These are phyloP conservation scores for Rallus crepitans DNA, from an alignment of 2,797 vertebrate species.

Conservation along the genomic window DNA sequence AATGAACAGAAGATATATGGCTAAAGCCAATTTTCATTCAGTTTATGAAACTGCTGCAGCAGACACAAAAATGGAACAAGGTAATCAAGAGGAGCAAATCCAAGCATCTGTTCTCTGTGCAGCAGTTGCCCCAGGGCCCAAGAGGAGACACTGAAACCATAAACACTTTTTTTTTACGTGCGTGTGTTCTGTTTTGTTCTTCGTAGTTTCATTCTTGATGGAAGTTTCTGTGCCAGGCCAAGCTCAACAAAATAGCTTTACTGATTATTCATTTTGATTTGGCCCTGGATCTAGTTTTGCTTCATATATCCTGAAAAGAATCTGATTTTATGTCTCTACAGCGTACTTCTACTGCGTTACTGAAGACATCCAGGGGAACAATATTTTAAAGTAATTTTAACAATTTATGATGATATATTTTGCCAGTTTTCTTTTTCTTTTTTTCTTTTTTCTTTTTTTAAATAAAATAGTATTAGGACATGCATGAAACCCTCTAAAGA, in stretches of 20 bases:
- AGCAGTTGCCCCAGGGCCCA: neutral
- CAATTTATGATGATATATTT: neutral
- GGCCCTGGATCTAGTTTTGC: neutral
- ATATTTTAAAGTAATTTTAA: neutral
- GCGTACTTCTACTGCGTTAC: neutral
- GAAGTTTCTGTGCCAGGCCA: neutral
- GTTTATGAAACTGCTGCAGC: neutral
- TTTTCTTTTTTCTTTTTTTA: too few species aligned
- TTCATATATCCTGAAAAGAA: neutral
- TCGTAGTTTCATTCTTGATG: neutral
- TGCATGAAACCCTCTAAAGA: neutral
- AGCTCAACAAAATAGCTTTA: neutral
- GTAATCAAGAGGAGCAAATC: neutral
- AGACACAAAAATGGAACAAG: neutral
- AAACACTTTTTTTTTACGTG: neutral
- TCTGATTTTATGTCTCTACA: neutral
- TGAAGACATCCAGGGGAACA: neutral
- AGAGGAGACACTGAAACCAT: neutral
- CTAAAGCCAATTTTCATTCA: neutral
- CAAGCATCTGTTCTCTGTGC: neutral
- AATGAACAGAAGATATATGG: neutral
- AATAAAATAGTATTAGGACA: accelerated
- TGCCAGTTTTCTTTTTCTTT: neutral
- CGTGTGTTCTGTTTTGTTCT: neutral
- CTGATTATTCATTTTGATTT: neutral